Percentiles rank a stretch among this genome's conserved stretches.
Evolutionary conservation across 2,888 invertebrate species (phyloP).

Genomic region (Andrena haemorrhoa): DNA sequence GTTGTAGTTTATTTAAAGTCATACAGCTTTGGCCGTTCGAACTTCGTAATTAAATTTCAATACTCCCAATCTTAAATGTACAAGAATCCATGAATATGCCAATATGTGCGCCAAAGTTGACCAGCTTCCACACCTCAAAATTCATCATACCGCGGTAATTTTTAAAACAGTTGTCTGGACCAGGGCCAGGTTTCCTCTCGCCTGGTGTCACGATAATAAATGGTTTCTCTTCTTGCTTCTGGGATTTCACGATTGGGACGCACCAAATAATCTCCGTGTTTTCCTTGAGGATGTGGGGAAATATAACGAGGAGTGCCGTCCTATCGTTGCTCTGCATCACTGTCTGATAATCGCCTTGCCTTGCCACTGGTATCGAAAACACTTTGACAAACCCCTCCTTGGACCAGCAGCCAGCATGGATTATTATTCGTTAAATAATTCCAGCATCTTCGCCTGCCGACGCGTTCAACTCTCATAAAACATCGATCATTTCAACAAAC

Average conservation of each 20-base stretch:
- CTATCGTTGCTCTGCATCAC: background rate
- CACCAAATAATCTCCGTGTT: background rate
- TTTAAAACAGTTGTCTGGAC: constrained; percentile 13
- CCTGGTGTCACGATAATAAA: constrained; percentile 18
- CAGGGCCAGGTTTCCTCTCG: background rate
- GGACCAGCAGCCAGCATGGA: no score
- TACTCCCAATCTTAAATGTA: no score
- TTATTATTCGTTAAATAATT: no score
- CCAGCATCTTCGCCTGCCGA: no score
- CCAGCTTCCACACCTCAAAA: background rate
- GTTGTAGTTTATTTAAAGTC: background rate
- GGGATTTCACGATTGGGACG: background rate
- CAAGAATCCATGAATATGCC: background rate
- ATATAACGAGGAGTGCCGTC: background rate
- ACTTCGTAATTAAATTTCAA: background rate
- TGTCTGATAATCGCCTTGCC: constrained; percentile 2
- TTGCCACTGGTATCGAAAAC: background rate
- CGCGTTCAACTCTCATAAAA: no score
- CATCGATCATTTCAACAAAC: no score
- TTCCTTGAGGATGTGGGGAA: constrained; percentile 10
- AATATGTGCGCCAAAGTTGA: background rate
- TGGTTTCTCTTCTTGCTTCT: constrained; percentile 9
- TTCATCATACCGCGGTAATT: constrained; percentile 2
- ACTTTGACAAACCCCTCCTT: background rate
- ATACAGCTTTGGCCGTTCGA: no score